Evolutionary conservation across 2,113 vertebrate genomes (phyloP).

Genomic region (Sebastes schlegelii): DNA sequence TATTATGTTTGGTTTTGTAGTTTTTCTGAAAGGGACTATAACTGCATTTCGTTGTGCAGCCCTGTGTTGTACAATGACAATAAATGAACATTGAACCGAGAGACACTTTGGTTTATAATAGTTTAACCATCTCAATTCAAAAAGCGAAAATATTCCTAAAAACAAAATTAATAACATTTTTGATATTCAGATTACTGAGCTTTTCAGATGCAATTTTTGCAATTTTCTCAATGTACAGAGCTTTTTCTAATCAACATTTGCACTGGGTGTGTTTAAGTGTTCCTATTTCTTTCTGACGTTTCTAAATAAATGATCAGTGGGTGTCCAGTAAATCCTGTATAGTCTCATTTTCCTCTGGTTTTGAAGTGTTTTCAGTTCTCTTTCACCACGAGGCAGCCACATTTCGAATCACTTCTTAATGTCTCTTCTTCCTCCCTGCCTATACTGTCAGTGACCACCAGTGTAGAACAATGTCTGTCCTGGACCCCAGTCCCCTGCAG

Average conservation of each 20-base stretch:
- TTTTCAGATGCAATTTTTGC: not conserved
- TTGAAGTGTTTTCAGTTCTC: not conserved
- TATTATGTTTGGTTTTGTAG: too few species aligned
- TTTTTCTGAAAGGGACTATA: too few species aligned
- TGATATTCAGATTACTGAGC: not conserved
- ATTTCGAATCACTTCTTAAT: not conserved
- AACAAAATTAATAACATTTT: not conserved
- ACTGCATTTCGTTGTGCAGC: too few species aligned
- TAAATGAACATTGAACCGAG: not conserved
- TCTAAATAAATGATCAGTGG: not conserved
- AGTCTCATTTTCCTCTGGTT: not conserved
- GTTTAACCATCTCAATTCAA: not conserved
- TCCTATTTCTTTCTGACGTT: not conserved
- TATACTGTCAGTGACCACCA: not conserved
- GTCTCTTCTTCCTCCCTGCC: not conserved
- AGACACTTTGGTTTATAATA: not conserved
- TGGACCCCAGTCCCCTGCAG: conserved; percentile 73
- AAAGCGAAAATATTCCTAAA: not conserved
- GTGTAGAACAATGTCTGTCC: conserved; percentile 83
- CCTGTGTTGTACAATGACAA: not conserved
- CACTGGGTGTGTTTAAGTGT: not conserved
- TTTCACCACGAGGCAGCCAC: not conserved
- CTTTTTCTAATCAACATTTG: not conserved
- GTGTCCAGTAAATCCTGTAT: not conserved
- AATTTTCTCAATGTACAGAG: not conserved